Conservation (phyloP, 2,888 invertebrate species). For the Ochropleura leucogaster region DNA sequence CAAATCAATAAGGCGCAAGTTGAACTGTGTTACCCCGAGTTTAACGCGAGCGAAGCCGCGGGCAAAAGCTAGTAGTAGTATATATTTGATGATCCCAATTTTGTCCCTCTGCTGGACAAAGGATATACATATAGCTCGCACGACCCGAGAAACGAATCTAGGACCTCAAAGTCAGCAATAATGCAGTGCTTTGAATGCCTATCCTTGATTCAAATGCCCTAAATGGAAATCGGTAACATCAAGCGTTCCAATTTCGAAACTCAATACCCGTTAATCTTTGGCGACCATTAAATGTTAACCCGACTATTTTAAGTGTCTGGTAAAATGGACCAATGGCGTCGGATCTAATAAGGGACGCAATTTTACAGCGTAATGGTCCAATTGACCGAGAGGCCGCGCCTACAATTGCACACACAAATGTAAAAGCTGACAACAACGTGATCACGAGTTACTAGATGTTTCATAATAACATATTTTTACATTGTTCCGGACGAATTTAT, state of each 20-base stretch:
- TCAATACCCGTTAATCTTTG: conserved; percentile 42
- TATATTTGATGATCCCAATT: too few relatives aligned
- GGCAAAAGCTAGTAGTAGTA: too few relatives aligned
- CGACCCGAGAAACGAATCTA: not conserved
- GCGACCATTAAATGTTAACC: conserved; percentile 46
- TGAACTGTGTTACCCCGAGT: too few relatives aligned
- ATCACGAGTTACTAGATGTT: too few relatives aligned
- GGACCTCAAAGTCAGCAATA: not conserved
- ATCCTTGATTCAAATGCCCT: not conserved
- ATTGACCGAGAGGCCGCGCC: conserved; percentile 55
- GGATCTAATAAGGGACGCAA: conserved; percentile 59
- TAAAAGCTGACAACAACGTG: not conserved
- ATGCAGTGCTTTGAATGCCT: not conserved
- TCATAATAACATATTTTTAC: too few relatives aligned
- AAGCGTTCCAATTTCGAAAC: conserved; percentile 39
- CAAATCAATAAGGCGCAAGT: too few relatives aligned
- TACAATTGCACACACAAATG: conserved; percentile 29
- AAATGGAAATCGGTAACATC: conserved; percentile 26
- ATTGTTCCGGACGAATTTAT: too few relatives aligned
- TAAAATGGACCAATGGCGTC: conserved; percentile 41
- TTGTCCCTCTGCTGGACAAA: too few relatives aligned
- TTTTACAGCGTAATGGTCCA: conserved; percentile 68
- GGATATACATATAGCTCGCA: not conserved
- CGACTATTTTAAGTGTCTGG: conserved; percentile 47
- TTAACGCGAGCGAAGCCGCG: too few relatives aligned